Conservation (phyloP, 2,797 vertebrate species). For the Sylvia borin region DNA sequence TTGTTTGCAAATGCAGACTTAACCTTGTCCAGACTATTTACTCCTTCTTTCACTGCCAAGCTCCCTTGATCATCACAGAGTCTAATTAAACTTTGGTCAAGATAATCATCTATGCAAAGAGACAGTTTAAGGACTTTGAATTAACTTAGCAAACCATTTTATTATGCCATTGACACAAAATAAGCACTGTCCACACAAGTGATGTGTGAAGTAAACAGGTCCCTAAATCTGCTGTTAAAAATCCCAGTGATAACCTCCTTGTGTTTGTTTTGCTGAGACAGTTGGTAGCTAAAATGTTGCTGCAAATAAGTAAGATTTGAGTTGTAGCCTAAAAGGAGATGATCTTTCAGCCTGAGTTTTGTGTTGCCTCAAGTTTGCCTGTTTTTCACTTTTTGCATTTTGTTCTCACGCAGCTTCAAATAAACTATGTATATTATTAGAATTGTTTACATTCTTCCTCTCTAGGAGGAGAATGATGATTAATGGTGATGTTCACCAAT, state of each 20-base stretch:
- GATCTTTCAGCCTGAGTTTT: neutral
- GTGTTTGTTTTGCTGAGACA: neutral
- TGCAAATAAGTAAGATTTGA: neutral
- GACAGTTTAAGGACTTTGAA: neutral
- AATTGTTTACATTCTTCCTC: too few relatives aligned
- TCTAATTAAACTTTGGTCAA: neutral
- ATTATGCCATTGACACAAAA: neutral
- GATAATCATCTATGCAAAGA: neutral
- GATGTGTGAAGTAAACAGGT: neutral
- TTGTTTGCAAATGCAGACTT: neutral
- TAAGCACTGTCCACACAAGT: neutral
- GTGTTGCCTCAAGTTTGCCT: too few relatives aligned
- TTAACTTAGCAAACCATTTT: neutral
- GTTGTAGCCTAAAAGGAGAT: neutral
- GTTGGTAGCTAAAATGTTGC: neutral
- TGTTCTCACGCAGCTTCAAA: too few relatives aligned
- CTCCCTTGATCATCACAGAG: neutral
- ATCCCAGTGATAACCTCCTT: neutral
- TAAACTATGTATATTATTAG: too few relatives aligned
- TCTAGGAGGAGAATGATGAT: too few relatives aligned
- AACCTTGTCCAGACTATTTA: neutral
- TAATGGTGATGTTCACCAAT: too few relatives aligned
- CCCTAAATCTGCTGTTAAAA: neutral
- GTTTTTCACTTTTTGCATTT: too few relatives aligned
- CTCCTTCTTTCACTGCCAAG: neutral